These are phyloP conservation scores for Colletes latitarsis DNA, from an alignment of 1,140 invertebrate species.

Conservation along the genomic window DNA sequence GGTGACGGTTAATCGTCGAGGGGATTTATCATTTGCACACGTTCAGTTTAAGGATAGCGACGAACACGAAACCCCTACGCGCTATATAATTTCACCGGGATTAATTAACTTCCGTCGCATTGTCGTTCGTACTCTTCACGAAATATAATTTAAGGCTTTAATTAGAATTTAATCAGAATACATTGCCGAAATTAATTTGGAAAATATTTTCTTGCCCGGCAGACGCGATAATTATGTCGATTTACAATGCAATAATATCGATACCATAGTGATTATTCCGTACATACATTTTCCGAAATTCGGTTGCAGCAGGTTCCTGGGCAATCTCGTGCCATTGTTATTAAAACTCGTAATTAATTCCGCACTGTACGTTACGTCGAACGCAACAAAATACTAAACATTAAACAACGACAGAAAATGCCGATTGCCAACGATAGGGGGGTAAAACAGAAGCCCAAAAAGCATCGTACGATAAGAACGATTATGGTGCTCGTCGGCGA, in stretches of 20 bases:
- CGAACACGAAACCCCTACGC: background rate
- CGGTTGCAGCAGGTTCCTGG: background rate
- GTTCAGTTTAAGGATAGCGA: background rate
- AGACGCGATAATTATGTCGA: too few relatives aligned
- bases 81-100: background rate
- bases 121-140: background rate
- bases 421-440: background rate
- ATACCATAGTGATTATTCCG: background rate
- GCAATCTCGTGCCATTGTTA: background rate
- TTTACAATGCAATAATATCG: background rate
- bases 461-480: constrained; percentile 17
- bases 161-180: background rate
- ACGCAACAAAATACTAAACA: too few relatives aligned
- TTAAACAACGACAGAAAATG: too few relatives aligned
- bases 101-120: constrained; percentile 14
- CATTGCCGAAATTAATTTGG: background rate
- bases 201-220: background rate
- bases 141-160: background rate
- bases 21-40: background rate
- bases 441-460: background rate
- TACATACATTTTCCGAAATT: background rate
- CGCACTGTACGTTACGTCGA: too few relatives aligned
- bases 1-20: background rate
- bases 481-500: background rate
- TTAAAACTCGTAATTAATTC: background rate